Evolutionary conservation across 1,140 invertebrate species (phyloP).

Genomic region (Drosophila mojavensis): DNA sequence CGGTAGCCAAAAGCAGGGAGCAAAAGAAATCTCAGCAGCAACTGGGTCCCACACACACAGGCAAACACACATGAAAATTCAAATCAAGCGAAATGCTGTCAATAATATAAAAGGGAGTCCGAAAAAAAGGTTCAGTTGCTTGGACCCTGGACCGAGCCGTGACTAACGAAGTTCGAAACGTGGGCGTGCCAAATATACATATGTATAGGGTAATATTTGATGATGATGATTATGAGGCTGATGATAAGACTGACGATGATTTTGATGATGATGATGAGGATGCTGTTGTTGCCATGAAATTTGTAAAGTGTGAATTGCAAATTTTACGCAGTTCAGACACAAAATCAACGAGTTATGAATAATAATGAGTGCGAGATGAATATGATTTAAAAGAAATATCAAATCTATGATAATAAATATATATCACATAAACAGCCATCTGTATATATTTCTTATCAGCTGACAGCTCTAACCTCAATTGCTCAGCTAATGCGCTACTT

Average conservation of each 20-base stretch:
- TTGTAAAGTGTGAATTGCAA: conserved; percentile 82
- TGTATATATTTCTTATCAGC: too few relatives aligned
- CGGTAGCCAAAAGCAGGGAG: conserved; percentile 20
- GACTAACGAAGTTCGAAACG: conserved; percentile 72
- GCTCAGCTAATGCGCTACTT: conserved; percentile 66
- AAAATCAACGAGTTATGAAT: conserved; percentile 72
- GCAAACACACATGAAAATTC: conserved; percentile 62
- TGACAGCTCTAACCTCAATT: conserved; percentile 32
- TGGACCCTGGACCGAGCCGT: conserved; percentile 37
- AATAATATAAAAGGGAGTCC: conserved; percentile 65
- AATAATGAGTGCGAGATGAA: conserved; percentile 61
- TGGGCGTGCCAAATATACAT: conserved; percentile 40
- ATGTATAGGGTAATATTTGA: conserved; percentile 1
- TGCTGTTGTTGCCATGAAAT: conserved; percentile 54
- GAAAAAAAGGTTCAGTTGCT: conserved; percentile 15
- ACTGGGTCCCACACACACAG: conserved; percentile 57
- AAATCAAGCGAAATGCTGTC: conserved; percentile 81
- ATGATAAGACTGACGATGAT: conserved; percentile 26
- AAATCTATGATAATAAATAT: too few relatives aligned
- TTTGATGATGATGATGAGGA: conserved; percentile 26
- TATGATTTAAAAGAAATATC: background rate
- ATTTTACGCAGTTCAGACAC: conserved; percentile 59
- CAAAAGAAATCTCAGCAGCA: conserved; percentile 80
- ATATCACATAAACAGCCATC: too few relatives aligned
- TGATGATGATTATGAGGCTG: conserved; percentile 24